phyloP scores from a whole-genome alignment of 2,113 vertebrate genomes.

The Rhea pennata region DNA sequence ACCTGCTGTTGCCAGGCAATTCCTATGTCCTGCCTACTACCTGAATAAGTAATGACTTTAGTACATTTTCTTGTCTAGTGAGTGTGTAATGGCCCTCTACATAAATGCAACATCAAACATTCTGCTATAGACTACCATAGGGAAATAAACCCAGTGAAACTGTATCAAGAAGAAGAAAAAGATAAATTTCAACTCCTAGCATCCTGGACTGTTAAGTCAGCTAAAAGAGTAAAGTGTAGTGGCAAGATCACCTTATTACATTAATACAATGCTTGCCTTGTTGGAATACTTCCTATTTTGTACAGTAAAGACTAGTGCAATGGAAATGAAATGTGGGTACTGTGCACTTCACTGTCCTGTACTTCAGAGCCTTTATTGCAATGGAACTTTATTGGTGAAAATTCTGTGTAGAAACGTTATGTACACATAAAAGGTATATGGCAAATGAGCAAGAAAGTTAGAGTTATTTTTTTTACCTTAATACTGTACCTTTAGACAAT shows the following conservation, averaged over 20 bases:
- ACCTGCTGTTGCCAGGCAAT: neutral
- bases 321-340: neutral
- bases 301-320: neutral
- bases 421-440: neutral
- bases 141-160: neutral
- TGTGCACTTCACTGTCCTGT: neutral
- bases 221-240: neutral
- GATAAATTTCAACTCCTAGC: neutral
- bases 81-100: neutral
- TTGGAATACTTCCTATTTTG: neutral
- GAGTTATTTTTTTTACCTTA: neutral
- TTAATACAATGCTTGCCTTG: neutral
- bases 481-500: neutral
- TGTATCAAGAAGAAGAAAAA: neutral
- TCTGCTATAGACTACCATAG: neutral
- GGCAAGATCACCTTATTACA: neutral
- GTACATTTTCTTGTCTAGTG: neutral
- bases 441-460: neutral
- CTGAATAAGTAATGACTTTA: neutral
- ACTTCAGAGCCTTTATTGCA: neutral
- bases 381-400: neutral
- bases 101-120: neutral
- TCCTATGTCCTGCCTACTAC: neutral
- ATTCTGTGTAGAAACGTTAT: neutral
- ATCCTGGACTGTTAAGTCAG: accelerated